Conservation (phyloP, 2,888 invertebrate species). For the Aromia moschata region DNA sequence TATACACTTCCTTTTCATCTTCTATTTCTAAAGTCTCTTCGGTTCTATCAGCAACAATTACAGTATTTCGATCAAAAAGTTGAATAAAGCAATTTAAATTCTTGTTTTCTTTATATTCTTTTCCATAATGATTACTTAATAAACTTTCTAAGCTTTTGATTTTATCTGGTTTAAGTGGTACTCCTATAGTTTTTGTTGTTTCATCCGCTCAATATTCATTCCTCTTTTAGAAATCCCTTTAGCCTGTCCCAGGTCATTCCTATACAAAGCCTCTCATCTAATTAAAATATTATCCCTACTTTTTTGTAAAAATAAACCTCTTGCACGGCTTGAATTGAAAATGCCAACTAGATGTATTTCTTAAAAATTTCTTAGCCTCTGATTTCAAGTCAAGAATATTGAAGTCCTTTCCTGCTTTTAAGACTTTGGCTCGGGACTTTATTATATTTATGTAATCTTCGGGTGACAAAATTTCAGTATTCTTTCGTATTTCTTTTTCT, state of each 20-base stretch:
- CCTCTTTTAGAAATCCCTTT: not conserved
- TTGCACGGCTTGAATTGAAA: not conserved
- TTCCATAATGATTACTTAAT: not conserved
- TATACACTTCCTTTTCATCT: too few species aligned
- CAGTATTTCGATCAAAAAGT: too few species aligned
- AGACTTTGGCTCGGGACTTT: too few species aligned
- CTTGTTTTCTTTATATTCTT: not conserved
- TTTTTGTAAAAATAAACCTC: not conserved
- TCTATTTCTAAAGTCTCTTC: too few species aligned
- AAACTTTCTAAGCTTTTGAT: not conserved
- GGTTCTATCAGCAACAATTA: too few species aligned
- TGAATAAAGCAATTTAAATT: not conserved
- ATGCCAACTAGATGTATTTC: not conserved
- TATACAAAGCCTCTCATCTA: not conserved
- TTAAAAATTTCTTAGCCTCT: too few species aligned
- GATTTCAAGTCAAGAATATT: too few species aligned
- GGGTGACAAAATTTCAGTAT: too few species aligned
- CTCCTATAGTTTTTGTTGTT: not conserved
- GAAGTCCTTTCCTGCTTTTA: too few species aligned
- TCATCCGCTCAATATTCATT: not conserved
- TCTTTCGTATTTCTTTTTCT: too few species aligned
- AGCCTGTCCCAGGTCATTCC: not conserved
- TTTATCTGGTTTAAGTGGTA: not conserved
- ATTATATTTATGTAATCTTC: too few species aligned
- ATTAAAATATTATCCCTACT: not conserved